Evolutionary conservation across 2,113 vertebrate genomes (phyloP).

Genomic region (Scortum barcoo): DNA sequence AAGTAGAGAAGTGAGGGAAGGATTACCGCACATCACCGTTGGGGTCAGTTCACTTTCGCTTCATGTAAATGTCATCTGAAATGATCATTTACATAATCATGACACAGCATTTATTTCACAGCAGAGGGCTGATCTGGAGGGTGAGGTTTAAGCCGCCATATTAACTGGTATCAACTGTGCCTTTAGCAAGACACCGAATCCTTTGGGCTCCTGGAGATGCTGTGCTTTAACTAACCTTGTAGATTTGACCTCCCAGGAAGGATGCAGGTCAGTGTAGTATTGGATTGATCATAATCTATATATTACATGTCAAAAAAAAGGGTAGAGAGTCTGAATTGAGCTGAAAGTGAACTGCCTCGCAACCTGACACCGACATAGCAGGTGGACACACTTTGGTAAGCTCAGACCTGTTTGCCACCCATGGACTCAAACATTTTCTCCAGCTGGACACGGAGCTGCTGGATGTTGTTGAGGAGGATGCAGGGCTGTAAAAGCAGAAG

Average conservation of each 20-base stretch:
- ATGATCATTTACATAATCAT: slow-evolving; percentile 48
- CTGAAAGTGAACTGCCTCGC: slow-evolving; percentile 48
- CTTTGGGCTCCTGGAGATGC: background rate
- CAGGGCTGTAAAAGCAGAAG: slow-evolving; percentile 87
- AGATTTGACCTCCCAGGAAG: background rate
- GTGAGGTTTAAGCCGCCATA: slow-evolving; percentile 12
- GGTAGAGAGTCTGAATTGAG: background rate
- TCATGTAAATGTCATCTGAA: slow-evolving; percentile 50
- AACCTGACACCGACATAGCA: slow-evolving; percentile 3
- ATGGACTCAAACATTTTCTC: slow-evolving; percentile 99
- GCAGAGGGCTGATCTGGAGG: slow-evolving; percentile 8
- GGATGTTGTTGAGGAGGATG: slow-evolving; percentile 98
- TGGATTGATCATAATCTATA: slow-evolving; percentile 11
- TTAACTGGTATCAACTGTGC: slow-evolving; percentile 6
- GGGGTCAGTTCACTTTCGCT: slow-evolving; percentile 67
- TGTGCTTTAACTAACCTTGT: background rate
- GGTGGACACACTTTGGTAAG: background rate
- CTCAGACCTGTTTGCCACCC: slow-evolving; percentile 96
- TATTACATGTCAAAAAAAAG: background rate
- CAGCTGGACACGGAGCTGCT: slow-evolving; percentile 95
- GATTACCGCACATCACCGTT: slow-evolving; percentile 31
- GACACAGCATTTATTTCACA: slow-evolving; percentile 32
- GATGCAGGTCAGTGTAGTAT: background rate
- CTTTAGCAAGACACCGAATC: slow-evolving; percentile 29
- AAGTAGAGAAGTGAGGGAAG: slow-evolving; percentile 14